These are phyloP conservation scores for Rhagonycha lutea DNA, from an alignment of 2,888 invertebrate genomes.

Conservation along the genomic window DNA sequence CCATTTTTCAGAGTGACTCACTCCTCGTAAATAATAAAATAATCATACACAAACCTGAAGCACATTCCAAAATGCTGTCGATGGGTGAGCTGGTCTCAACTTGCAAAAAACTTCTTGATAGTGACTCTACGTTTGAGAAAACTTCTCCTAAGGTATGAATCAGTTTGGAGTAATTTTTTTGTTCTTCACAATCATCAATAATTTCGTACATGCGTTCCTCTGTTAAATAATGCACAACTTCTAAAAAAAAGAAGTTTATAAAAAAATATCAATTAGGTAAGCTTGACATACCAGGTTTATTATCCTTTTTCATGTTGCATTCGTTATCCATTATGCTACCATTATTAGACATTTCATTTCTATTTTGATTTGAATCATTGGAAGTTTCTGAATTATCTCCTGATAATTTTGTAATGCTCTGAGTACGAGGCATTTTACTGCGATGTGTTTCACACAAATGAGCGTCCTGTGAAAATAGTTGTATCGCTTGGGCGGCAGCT, in stretches of 20 bases:
- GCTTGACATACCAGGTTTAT: conserved; percentile 12
- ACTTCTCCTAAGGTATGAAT: conserved; percentile 79
- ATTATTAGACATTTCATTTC: conserved; percentile 37
- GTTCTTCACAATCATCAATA: conserved; percentile 73
- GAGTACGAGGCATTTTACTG: conserved; percentile 73
- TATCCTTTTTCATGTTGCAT: conserved; percentile 35
- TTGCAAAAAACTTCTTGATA: conserved; percentile 74
- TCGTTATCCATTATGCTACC: conserved; percentile 41
- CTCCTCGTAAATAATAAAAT: not conserved
- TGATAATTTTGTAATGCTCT: conserved; percentile 36
- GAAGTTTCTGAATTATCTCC: conserved; percentile 23
- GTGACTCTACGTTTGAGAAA: conserved; percentile 69
- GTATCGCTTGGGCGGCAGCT: conserved; percentile 87
- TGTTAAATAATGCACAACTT: conserved; percentile 63
- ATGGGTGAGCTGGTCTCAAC: conserved; percentile 56
- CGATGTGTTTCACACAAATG: conserved; percentile 78
- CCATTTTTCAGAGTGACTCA: too few species aligned
- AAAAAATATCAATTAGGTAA: not conserved
- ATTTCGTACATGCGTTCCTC: conserved; percentile 76
- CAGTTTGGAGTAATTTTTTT: conserved; percentile 70
- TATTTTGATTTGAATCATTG: conserved; percentile 18
- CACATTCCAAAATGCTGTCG: conserved; percentile 59
- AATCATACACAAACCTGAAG: conserved; percentile 48
- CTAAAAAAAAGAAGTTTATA: conserved; percentile 23
- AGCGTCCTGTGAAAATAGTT: conserved; percentile 83